A percentile compares a stretch with the other conserved stretches of the same genome.
phyloP scores from a whole-genome alignment of 2,888 invertebrate species.

The Drepanosiphum platanoidis region DNA sequence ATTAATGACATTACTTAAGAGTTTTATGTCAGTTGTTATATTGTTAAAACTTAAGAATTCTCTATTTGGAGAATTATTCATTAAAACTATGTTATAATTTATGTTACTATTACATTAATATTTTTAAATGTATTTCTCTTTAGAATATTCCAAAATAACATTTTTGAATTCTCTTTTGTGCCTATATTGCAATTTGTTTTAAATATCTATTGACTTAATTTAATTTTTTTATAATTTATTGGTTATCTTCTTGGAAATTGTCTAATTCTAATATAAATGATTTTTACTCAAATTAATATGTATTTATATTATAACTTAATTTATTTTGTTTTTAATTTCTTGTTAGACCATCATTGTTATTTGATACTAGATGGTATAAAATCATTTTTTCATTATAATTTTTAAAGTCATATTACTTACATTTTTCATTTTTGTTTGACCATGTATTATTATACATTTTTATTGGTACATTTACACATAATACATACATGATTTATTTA shows the following conservation, averaged over 20 bases:
- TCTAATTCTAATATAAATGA: conserved; percentile 45
- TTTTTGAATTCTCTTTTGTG: conserved; percentile 20
- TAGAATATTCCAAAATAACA: background rate
- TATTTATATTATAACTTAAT: conserved; percentile 26
- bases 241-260: conserved; percentile 38
- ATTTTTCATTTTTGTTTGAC: conserved; percentile 46
- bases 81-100: background rate
- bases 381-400: conserved; percentile 17
- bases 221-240: conserved; percentile 34
- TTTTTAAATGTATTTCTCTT: conserved; percentile 45
- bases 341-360: conserved; percentile 39
- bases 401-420: conserved; percentile 7
- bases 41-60: conserved; percentile 28
- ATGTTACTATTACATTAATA: conserved; percentile 24
- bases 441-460: conserved; percentile 19
- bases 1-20: background rate
- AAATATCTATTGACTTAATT: conserved; percentile 35
- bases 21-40: conserved; percentile 25
- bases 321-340: conserved; percentile 1
- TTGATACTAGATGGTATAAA: background rate
- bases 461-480: background rate
- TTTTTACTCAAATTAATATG: conserved; percentile 45
- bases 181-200: conserved; percentile 15
- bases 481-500: no score
- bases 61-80: conserved; percentile 8